These are phyloP conservation scores for Sebastes hopkinsi DNA, from an alignment of 2,797 vertebrate species.

Conservation along the genomic window DNA sequence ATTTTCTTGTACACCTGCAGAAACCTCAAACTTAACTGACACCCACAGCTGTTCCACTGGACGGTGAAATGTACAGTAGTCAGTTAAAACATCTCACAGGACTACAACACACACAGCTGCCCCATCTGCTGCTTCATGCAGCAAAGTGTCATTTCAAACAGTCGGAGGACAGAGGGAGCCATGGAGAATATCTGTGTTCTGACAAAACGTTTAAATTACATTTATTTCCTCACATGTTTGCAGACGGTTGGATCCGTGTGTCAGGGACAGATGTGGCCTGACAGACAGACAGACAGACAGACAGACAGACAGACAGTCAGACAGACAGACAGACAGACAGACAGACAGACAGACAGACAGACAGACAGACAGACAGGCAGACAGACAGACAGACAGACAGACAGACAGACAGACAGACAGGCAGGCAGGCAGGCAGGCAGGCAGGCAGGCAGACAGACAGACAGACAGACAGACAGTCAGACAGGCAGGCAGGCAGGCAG, in stretches of 20 bases:
- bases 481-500: neutral
- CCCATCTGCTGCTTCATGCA: slow-evolving; percentile 1
- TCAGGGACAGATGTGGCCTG: neutral
- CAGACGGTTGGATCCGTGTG: neutral
- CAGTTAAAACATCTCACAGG: neutral
- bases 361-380: neutral
- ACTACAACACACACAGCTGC: neutral
- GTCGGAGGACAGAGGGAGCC: too few species aligned
- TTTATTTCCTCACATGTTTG: neutral
- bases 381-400: neutral
- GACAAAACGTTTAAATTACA: neutral
- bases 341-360: neutral
- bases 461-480: neutral
- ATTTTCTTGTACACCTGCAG: neutral
- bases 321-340: neutral
- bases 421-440: too few species aligned
- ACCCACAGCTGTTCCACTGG: slow-evolving; percentile 1
- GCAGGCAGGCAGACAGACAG: too few species aligned
- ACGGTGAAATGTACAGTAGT: neutral
- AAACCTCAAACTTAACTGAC: neutral
- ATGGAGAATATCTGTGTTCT: neutral
- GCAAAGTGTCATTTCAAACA: neutral
- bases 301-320: neutral
- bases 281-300: neutral
- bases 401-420: neutral